These are phyloP conservation scores for Pollenia amentaria DNA, from an alignment of 2,888 invertebrate species.

Conservation along the genomic window DNA sequence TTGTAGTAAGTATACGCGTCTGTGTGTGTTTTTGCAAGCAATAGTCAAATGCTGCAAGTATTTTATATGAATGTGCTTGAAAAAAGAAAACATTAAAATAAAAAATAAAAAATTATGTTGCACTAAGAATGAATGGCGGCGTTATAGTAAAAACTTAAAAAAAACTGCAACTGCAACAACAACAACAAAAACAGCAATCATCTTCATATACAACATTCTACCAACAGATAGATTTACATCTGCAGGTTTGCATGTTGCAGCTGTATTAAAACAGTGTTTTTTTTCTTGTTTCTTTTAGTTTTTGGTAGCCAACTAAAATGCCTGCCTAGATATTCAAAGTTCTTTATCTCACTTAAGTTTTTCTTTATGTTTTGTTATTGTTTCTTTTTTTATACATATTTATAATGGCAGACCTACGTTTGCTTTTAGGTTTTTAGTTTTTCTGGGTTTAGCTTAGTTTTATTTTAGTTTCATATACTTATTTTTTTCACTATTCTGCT, in stretches of 20 bases:
- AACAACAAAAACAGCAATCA: slow-evolving; percentile 26
- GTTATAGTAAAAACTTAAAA: slow-evolving; percentile 80
- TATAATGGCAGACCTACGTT: slow-evolving; percentile 26
- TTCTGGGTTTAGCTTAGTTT: slow-evolving; percentile 55
- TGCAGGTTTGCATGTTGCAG: slow-evolving; percentile 74
- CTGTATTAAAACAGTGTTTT: slow-evolving; percentile 48
- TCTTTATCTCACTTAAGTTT: slow-evolving; percentile 72
- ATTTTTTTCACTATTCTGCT: slow-evolving; percentile 49
- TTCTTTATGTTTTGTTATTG: slow-evolving; percentile 43
- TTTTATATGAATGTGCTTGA: slow-evolving; percentile 26
- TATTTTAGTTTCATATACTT: slow-evolving; percentile 36
- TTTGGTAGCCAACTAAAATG: slow-evolving; percentile 74
- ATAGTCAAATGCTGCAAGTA: slow-evolving; percentile 58
- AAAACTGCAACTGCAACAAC: slow-evolving; percentile 67
- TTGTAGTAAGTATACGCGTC: neutral
- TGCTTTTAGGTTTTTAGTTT: slow-evolving; percentile 31
- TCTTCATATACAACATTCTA: slow-evolving; percentile 75
- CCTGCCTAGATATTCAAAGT: slow-evolving; percentile 72
- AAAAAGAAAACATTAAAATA: slow-evolving; percentile 2
- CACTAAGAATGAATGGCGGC: slow-evolving; percentile 67
- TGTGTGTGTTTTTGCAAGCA: neutral
- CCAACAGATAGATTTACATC: slow-evolving; percentile 70
- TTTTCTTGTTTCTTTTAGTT: slow-evolving; percentile 35
- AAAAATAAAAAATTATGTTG: slow-evolving; percentile 25
- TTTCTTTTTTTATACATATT: neutral